These are phyloP conservation scores for Urechis unicinctus DNA, from an alignment of 2,888 invertebrate species.

Conservation along the genomic window DNA sequence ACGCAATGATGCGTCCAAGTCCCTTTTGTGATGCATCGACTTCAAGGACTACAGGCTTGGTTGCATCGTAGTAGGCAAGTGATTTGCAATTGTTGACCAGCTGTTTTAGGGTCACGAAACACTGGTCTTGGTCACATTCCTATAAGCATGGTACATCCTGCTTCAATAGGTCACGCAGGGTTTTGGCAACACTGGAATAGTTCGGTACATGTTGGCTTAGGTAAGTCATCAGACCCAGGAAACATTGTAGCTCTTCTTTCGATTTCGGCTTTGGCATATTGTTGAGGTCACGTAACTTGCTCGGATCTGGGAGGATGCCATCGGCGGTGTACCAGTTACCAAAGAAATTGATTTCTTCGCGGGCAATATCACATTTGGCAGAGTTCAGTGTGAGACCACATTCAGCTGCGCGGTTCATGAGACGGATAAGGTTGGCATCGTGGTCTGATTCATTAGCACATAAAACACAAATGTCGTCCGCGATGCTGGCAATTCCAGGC, in stretches of 20 bases:
- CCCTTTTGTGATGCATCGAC: slow-evolving; percentile 23
- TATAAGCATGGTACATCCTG: background rate
- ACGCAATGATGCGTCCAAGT: slow-evolving; percentile 23
- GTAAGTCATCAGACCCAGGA: background rate
- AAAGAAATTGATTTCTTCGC: background rate
- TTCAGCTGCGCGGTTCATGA: background rate
- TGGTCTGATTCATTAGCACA: background rate
- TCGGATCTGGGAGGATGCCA: background rate
- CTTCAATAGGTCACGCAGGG: background rate
- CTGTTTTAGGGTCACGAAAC: background rate
- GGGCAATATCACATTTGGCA: background rate
- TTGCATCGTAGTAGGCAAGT: background rate
- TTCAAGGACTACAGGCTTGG: slow-evolving; percentile 6
- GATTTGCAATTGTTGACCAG: background rate
- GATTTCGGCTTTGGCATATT: background rate
- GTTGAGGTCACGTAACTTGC: background rate
- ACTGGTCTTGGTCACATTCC: background rate
- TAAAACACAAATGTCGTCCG: background rate
- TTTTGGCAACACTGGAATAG: background rate
- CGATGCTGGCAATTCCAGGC: background rate
- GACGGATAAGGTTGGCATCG: background rate
- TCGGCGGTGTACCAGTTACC: background rate
- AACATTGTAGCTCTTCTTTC: background rate
- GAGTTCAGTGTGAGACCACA: background rate
- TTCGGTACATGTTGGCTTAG: background rate